Evolutionary conservation across 2,888 invertebrate species (phyloP), one percentile per base, ranked within the genome.

Genomic region (Morpho achilles): DNA sequence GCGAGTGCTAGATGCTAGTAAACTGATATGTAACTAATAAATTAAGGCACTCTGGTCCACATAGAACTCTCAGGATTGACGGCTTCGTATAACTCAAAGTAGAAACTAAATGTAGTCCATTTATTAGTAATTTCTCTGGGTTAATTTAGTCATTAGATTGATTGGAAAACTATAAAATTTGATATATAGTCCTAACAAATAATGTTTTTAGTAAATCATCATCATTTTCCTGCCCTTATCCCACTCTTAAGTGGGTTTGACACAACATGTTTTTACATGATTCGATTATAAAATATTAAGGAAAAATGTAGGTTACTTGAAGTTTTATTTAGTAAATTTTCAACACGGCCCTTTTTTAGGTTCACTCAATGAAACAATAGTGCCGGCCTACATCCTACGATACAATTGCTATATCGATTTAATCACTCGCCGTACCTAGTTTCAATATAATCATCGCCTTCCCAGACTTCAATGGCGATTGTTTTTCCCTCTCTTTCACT

Each of bases 381-480:
- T 49, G 45, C 1, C 42, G 45, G 41, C 42, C 53, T 10, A 59
- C 45, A 53, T 56, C 41, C 9, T 51, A 8, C 52, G 48, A n/a
- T 57, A 62, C 56, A 52, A 60, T 57, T 63, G 61, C 59, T 65
- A 63, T 68, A 74, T 71, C 67, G 72, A 73, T 74, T 71, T 78
- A 78, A 77, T 80, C 75, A 73, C 72, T 69, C 61, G 50, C 65
- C 66, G 65, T 64, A 65, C 65, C 60, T 70, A 70, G 77, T 76
- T 76, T 74, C 68, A 75, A 71, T 77, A 69, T 75, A 75, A 79
- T 78, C 75, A 76, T 76, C 79, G 78, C 79, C 74, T 77, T 77
- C 72, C 75, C 72, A 75, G 70, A 74, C 69, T 73, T 82, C 77
- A 82, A 82, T 83, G 78, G 75, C 74, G 71, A 80, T 84, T 84